Conservation (phyloP, 2,797 vertebrate genomes). For the Oceanodroma leucorhoa region DNA sequence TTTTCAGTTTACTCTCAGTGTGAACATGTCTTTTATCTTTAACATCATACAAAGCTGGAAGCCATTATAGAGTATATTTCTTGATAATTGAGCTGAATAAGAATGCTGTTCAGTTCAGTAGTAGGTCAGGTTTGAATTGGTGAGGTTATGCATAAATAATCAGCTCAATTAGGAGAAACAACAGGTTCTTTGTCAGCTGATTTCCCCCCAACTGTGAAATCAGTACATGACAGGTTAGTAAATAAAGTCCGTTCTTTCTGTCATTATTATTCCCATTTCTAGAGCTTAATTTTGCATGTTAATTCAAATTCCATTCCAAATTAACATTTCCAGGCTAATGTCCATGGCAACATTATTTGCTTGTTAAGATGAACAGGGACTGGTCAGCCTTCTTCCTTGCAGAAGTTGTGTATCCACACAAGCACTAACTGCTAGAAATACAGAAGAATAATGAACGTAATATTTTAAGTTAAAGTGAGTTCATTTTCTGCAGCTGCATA, state of each 20-base stretch:
- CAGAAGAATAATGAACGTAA: conserved; percentile 43
- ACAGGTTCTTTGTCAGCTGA: conserved; percentile 60
- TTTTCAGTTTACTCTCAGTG: conserved; percentile 45
- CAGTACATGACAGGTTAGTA: conserved; percentile 36
- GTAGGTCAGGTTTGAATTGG: conserved; percentile 67
- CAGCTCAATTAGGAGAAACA: conserved; percentile 55
- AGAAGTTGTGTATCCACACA: not conserved
- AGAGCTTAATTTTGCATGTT: conserved; percentile 49
- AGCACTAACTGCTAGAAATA: conserved; percentile 23
- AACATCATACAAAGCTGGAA: conserved; percentile 50
- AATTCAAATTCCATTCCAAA: conserved; percentile 52
- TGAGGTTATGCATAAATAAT: conserved; percentile 71
- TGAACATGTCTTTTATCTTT: conserved; percentile 60
- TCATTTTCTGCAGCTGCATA: conserved; percentile 64
- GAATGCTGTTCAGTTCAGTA: conserved; percentile 53
- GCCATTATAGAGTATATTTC: conserved; percentile 37
- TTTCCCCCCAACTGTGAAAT: conserved; percentile 52
- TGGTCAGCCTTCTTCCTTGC: conserved; percentile 13
- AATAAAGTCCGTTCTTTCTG: conserved; percentile 55
- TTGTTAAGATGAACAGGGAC: conserved; percentile 30
- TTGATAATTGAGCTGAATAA: conserved; percentile 49
- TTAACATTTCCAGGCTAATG: conserved; percentile 44
- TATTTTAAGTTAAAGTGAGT: conserved; percentile 59
- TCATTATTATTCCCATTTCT: conserved; percentile 20
- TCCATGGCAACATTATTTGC: conserved; percentile 42